Percentiles rank a stretch among this genome's conserved stretches.
phyloP scores from a whole-genome alignment of 1,140 invertebrate genomes.

The Drosophila lowei region DNA sequence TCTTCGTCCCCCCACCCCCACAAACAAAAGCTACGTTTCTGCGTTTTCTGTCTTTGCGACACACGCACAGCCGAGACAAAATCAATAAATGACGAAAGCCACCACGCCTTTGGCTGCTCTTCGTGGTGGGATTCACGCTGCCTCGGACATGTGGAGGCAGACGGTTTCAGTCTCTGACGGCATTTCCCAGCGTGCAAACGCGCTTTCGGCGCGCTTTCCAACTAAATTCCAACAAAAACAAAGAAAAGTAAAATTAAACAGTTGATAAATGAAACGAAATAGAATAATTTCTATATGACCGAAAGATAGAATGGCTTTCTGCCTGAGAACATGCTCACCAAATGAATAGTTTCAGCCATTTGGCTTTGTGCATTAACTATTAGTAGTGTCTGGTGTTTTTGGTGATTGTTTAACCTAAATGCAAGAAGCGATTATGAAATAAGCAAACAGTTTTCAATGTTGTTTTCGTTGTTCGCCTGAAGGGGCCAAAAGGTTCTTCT shows the following conservation, averaged over 20 bases:
- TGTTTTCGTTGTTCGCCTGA: slow-evolving; percentile 24
- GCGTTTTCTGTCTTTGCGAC: slow-evolving; percentile 50
- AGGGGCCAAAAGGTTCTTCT: neutral
- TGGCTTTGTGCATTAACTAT: neutral
- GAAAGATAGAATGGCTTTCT: neutral
- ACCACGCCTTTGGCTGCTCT: slow-evolving; percentile 48
- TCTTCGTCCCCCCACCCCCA: slow-evolving; percentile 36
- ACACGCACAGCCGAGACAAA: slow-evolving; percentile 34
- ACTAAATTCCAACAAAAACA: slow-evolving; percentile 10
- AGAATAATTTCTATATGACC: neutral
- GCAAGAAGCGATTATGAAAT: slow-evolving; percentile 72
- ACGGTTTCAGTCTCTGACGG: slow-evolving; percentile 67
- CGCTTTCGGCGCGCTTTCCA: slow-evolving; percentile 16
- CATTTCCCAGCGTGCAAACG: slow-evolving; percentile 58
- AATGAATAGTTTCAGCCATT: neutral
- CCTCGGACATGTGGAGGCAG: slow-evolving; percentile 10
- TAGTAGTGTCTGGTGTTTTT: slow-evolving; percentile 5
- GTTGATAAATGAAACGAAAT: slow-evolving; percentile 42
- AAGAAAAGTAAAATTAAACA: slow-evolving; percentile 28
- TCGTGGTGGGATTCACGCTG: slow-evolving; percentile 15
- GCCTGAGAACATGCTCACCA: slow-evolving; percentile 27
- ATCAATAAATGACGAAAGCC: slow-evolving; percentile 68
- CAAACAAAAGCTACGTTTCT: slow-evolving; percentile 47
- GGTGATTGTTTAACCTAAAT: slow-evolving; percentile 64
- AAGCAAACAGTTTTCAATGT: slow-evolving; percentile 49